Evolutionary conservation across 2,888 invertebrate genomes (phyloP), one percentile per base, ranked within the genome.

Genomic region (Pristionchus entomophagus): DNA sequence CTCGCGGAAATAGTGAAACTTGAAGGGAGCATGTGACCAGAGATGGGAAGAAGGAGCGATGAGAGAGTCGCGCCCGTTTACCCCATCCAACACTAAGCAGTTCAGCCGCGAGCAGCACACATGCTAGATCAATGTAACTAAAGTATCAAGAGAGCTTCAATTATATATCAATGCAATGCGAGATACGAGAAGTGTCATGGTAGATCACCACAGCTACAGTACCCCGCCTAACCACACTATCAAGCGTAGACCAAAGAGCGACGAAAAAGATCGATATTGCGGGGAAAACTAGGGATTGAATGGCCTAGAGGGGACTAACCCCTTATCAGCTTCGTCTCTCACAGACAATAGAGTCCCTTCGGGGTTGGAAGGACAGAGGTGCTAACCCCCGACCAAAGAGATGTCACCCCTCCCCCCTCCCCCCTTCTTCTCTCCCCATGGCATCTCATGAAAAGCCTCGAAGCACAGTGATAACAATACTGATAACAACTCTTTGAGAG

Each of bases 341-440:
- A 29, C 29, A n/a, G 29, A 59, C 59, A 59, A 73, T n/a, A 38
- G 35, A 38, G 69, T 5, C 22, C 35, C 69, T 38, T 22, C 35
- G 69, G 41, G 69, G 69, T 73, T 35, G 38, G 35, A 73, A 73
- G 69, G 69, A 38, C 69, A 73, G 69, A 73, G 69, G 41, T 41
- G 35, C 41, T 35, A n/a, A 73, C 35, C 41, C 35, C 69, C 41
- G 69, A 73, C 38, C n/a, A 38, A 38, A 69, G 69, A 41, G 69
- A 59, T 59, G 59, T 14, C 59, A 59, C 29, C 29, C 26, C 59
- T 59, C 59, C 59, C 29, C 22, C 53, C 22, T 5, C 53, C 22
- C 22, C 22, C 53, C 19, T 19, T 26, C 14, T 12, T 1, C 29
- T 59, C 59, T 59, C 59, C 59, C 59, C 29, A 6, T 59, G 22